Conservation (phyloP, 2,113 vertebrate species). For the Pandion haliaetus region DNA sequence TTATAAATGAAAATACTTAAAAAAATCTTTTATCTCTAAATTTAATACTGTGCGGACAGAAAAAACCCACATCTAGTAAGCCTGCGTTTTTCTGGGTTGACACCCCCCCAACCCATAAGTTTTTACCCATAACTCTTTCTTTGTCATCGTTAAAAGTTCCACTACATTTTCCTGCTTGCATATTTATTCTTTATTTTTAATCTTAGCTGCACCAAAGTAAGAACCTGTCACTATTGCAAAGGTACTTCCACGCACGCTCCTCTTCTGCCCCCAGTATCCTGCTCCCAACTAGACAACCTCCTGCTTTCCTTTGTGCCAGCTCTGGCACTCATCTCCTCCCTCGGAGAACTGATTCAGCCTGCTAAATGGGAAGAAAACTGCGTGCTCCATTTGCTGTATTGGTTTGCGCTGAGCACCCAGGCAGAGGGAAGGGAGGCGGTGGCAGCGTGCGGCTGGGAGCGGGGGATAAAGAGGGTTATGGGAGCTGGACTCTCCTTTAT, state of each 20-base stretch:
- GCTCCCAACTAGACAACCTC: not conserved
- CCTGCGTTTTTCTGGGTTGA: not conserved
- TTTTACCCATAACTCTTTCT: not conserved
- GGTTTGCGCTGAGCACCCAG: not conserved
- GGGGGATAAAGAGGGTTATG: not conserved
- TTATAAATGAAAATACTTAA: not conserved
- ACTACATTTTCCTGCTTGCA: not conserved
- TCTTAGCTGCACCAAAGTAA: not conserved
- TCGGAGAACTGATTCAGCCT: not conserved
- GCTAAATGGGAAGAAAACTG: not conserved
- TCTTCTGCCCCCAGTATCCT: not conserved
- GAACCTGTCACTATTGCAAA: not conserved
- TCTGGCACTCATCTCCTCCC: not conserved
- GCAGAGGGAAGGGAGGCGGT: not conserved
- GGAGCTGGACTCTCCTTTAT: not conserved
- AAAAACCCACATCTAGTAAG: not conserved
- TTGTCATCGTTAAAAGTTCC: not conserved
- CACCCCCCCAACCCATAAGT: not conserved
- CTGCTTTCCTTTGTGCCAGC: not conserved
- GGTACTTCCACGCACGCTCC: not conserved
- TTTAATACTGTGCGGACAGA: not conserved
- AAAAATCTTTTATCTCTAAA: not conserved
- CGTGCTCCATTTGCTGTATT: not conserved
- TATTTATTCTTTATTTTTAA: not conserved
- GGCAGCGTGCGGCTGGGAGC: fast-evolving